A percentile compares a stretch with the other conserved stretches of the same genome.
These are phyloP conservation scores for Micronycteris hirsuta DNA, from an alignment of 2,113 vertebrate genomes.

Conservation along the genomic window DNA sequence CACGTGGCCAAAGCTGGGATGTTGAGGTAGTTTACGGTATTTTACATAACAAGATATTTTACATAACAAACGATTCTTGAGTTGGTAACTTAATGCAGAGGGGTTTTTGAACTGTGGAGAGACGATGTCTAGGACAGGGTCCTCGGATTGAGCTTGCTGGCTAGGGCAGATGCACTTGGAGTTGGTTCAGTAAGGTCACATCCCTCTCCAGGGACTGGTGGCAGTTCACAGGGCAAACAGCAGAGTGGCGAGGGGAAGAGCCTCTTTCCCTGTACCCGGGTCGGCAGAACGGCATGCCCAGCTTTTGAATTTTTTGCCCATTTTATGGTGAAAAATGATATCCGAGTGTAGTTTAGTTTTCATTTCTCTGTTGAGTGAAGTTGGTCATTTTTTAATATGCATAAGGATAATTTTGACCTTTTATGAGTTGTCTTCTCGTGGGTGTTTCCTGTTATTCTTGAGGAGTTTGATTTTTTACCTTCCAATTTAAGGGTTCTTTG, in stretches of 20 bases:
- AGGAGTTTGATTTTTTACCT: background rate
- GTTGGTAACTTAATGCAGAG: background rate
- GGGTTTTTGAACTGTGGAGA: background rate
- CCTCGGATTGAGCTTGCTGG: background rate
- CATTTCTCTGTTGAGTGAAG: background rate
- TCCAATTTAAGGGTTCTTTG: background rate
- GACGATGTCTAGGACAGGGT: background rate
- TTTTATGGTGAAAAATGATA: background rate
- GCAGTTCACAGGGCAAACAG: background rate
- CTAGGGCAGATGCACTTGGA: accelerated
- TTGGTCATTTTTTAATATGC: background rate
- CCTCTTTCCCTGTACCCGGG: background rate
- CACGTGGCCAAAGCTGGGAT: background rate
- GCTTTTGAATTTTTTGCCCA: background rate
- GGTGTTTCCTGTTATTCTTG: background rate
- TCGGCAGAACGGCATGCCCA: background rate
- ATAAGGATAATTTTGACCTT: background rate
- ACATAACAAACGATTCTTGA: background rate
- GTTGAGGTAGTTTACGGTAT: background rate
- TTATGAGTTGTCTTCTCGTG: background rate
- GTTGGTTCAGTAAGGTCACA: background rate
- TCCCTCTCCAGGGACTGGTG: background rate
- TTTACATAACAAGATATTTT: background rate
- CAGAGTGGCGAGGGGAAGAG: background rate
- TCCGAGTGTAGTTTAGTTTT: background rate